Conservation (phyloP, 92 coral and sea anemone genomes). For the Parazoanthus darwini region DNA sequence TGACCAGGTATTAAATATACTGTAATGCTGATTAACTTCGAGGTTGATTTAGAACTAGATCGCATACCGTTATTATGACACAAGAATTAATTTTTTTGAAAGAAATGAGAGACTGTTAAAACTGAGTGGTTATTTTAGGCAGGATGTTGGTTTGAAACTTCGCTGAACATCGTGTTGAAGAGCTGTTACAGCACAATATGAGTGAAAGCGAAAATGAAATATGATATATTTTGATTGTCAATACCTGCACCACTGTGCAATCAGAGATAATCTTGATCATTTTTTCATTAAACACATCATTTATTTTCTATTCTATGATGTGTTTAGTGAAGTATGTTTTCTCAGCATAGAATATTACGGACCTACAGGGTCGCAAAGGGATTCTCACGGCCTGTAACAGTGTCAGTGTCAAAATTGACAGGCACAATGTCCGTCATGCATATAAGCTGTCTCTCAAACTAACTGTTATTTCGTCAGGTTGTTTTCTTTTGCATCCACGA, state of each 20-base stretch:
- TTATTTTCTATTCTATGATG: background rate
- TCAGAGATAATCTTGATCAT: conserved; percentile 4
- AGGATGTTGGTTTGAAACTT: background rate
- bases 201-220: background rate
- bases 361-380: conserved; percentile 9
- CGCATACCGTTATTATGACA: too few species aligned
- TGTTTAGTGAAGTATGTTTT: conserved; percentile 6
- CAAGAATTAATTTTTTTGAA: too few species aligned
- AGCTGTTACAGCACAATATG: background rate
- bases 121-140: background rate
- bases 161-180: background rate
- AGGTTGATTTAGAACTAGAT: background rate
- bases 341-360: background rate
- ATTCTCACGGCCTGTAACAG: conserved; percentile 18
- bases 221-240: conserved; percentile 18
- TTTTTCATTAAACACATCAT: background rate
- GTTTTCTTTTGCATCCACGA: background rate
- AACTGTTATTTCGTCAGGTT: background rate
- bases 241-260: conserved; percentile 22
- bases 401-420: conserved; percentile 1
- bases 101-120: background rate
- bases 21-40: too few species aligned
- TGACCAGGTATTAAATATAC: too few species aligned
- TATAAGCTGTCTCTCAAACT: background rate
- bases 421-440: too few species aligned